Percentiles rank a stretch among this genome's conserved stretches.
Evolutionary conservation across 2,113 vertebrate genomes (phyloP).

Genomic region (Ptilorrhoa leucosticta): DNA sequence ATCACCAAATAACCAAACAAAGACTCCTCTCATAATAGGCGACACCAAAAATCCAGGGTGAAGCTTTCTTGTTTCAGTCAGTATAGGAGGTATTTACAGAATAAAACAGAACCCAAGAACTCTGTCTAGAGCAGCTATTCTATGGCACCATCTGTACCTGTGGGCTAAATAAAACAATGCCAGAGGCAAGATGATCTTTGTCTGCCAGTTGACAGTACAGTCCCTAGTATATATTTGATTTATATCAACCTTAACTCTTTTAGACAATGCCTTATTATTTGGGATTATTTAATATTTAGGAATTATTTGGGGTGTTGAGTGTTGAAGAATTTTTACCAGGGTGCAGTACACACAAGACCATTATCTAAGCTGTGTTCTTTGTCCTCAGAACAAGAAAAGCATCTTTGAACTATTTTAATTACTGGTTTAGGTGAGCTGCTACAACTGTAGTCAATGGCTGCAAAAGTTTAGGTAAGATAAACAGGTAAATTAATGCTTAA

Average conservation of each 20-base stretch:
- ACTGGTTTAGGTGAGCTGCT: background rate
- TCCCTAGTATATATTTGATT: background rate
- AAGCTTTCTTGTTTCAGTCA: background rate
- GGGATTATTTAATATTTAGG: no score
- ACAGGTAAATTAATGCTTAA: background rate
- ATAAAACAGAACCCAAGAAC: background rate
- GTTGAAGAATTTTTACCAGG: background rate
- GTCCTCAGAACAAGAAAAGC: background rate
- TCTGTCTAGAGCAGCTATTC: background rate
- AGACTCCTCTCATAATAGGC: fast-evolving
- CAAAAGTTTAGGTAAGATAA: background rate
- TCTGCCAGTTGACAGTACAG: background rate
- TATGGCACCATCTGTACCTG: background rate
- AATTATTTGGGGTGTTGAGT: background rate
- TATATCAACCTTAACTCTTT: background rate
- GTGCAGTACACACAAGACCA: background rate
- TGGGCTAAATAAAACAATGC: background rate
- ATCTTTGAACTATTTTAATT: background rate
- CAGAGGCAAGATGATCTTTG: background rate
- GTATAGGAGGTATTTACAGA: background rate
- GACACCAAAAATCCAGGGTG: fast-evolving
- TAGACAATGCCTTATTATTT: background rate
- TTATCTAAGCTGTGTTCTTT: background rate
- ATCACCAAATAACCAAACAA: background rate
- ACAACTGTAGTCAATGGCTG: background rate